Conservation (phyloP, 2,113 vertebrate genomes). For the Anolis carolinensis region DNA sequence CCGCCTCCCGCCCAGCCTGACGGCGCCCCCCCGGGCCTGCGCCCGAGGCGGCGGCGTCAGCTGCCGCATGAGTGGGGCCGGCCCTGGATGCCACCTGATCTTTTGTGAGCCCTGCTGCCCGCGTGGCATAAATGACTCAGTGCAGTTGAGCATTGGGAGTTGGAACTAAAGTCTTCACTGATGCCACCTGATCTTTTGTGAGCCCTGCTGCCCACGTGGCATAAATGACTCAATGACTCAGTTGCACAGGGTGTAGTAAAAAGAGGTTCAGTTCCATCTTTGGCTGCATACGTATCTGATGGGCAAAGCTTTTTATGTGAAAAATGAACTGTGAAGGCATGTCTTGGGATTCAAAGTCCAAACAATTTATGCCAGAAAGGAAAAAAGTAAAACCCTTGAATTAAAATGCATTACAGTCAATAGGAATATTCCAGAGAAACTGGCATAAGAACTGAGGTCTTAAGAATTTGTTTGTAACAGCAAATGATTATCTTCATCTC, state of each 20-base stretch:
- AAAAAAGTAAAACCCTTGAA: neutral
- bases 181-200: conserved; percentile 36
- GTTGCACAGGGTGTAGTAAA: neutral
- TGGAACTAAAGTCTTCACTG: conserved; percentile 41
- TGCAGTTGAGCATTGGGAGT: too few relatives aligned
- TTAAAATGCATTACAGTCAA: neutral
- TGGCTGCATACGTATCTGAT: neutral
- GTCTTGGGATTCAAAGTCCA: neutral
- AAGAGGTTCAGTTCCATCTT: neutral
- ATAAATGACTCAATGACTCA: conserved; percentile 28
- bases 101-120: conserved; percentile 11
- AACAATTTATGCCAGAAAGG: neutral
- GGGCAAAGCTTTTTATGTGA: neutral
- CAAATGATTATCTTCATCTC: neutral
- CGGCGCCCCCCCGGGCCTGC: too few relatives aligned
- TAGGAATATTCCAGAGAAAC: neutral
- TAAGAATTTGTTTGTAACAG: neutral
- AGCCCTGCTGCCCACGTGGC: neutral
- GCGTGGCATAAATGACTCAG: neutral
- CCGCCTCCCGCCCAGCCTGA: too few relatives aligned
- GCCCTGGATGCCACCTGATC: conserved; percentile 44
- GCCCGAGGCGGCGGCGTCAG: too few relatives aligned
- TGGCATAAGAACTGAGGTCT: neutral
- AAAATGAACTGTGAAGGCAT: neutral
- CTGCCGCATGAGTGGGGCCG: too few relatives aligned